Conservation (phyloP, 2,113 vertebrate species). For the Platichthys flesus region DNA sequence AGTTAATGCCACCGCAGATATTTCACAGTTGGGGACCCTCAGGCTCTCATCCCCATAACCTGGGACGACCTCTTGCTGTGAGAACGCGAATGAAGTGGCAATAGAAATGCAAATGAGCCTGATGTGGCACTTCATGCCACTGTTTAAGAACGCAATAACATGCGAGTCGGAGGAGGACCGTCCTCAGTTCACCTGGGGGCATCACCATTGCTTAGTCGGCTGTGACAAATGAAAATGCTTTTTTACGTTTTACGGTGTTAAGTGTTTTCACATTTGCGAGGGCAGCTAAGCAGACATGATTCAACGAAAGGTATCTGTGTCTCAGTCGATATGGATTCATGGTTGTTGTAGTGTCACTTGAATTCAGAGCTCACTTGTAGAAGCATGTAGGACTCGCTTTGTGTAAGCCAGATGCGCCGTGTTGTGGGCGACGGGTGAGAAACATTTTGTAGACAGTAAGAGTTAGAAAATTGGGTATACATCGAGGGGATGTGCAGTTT, state of each 20-base stretch:
- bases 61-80: background rate
- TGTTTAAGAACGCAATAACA: constrained; percentile 39
- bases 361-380: background rate
- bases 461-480: constrained; percentile 19
- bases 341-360: background rate
- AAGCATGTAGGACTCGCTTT: background rate
- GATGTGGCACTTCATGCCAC: constrained; percentile 3
- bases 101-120: constrained; percentile 48
- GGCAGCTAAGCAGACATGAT: constrained; percentile 4
- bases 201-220: constrained; percentile 22
- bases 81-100: constrained; percentile 11
- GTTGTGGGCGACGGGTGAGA: background rate
- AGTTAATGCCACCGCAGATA: constrained; percentile 4
- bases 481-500: constrained; percentile 34
- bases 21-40: background rate
- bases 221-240: constrained; percentile 36
- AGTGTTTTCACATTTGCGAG: constrained; percentile 15
- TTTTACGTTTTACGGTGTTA: constrained; percentile 19
- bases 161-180: constrained; percentile 27
- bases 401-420: background rate
- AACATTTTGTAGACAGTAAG: constrained; percentile 3
- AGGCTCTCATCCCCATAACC: background rate
- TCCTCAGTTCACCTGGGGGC: constrained; percentile 22
- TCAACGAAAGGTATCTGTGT: background rate
- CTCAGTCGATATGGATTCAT: constrained; percentile 1